A percentile compares a stretch with the other conserved stretches of the same genome.
These are phyloP conservation scores for Sepiola atlantica DNA, from an alignment of 2,888 invertebrate species.

Conservation along the genomic window DNA sequence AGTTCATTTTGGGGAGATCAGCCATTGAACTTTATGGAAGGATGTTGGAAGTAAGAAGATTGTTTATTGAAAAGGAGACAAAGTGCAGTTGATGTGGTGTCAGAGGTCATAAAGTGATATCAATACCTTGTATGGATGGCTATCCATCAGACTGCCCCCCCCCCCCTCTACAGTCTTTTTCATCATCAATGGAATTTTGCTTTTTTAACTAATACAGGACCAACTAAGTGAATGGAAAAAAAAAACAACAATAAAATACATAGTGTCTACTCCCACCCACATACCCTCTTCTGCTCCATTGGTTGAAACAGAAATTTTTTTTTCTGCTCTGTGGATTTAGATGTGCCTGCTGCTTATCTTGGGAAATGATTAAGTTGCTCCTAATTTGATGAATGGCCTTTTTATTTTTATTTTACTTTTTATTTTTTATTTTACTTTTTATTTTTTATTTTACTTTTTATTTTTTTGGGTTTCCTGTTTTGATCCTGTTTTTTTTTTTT, in stretches of 20 bases:
- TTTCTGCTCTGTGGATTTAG: not conserved
- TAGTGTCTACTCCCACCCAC: not conserved
- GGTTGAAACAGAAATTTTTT: not conserved
- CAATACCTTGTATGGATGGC: not conserved
- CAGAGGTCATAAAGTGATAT: not conserved
- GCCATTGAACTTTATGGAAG: not conserved
- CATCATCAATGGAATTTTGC: not conserved
- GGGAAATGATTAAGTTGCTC: constrained; percentile 12
- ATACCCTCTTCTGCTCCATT: not conserved
- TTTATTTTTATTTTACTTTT: not conserved
- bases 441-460: not conserved
- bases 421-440: too few species aligned
- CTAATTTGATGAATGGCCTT: not conserved
- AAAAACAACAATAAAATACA: not conserved
- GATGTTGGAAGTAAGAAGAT: not conserved
- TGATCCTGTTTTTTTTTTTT: not conserved
- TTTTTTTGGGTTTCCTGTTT: not conserved
- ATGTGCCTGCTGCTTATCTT: not conserved
- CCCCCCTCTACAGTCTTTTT: not conserved
- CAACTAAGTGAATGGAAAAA: not conserved
- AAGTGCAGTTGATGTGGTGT: not conserved
- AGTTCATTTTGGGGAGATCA: not conserved
- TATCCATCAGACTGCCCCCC: not conserved
- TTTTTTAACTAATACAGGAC: not conserved
- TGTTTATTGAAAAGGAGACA: not conserved